Base-by-base conservation (phyloP, 2,113 vertebrate species). In the Rana temporaria region DNA sequence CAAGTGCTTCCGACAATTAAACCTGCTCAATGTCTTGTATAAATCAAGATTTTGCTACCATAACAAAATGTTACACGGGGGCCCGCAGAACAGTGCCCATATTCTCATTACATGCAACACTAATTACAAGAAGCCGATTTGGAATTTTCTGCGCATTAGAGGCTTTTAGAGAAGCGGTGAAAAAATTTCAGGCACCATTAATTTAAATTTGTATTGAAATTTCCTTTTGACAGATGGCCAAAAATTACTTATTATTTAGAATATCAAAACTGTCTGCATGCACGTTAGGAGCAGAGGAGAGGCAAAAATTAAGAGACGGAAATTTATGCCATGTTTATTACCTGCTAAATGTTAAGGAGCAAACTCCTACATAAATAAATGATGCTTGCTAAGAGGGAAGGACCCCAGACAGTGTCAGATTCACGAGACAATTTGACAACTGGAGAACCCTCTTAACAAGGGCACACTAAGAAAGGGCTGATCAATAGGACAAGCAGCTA, bases 161-260 rank as follows among this genome's bases (percentile, higher is more conserved):
- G 91, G 91, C 94, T 94, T 94, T 94, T 94, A 95, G 90, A 93
- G 90, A 78, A 92, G 90, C 92, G 88, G 93, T 94, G 94, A 93
- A 94, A 85, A 94, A 91, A 92, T 92, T 94, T 94, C 94, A 95
- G 93, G 94, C 92, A 94, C 89, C 94, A 95, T 94, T 95, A 94
- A 95, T 95, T 94, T 94, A 94, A 94, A 95, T 94, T 94, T 94
- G 92, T 91, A 93, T 93, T 93, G 93, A 94, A 95, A 94, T 95
- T 93, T 93, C 90, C 91, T 89, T 93, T 94, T 95, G 93, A 94
- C 92, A 94, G 93, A 94, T 94, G 92, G 94, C 94, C 94, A 95
- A 94, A 95, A 94, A 92, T 94, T 93, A 94, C 93, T 93, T 94
- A 95, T 92, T 95, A 93, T 94, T 95, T 94, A 93, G 92, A 92